phyloP scores from a whole-genome alignment of 2,797 vertebrate species.

The Anabas testudineus region DNA sequence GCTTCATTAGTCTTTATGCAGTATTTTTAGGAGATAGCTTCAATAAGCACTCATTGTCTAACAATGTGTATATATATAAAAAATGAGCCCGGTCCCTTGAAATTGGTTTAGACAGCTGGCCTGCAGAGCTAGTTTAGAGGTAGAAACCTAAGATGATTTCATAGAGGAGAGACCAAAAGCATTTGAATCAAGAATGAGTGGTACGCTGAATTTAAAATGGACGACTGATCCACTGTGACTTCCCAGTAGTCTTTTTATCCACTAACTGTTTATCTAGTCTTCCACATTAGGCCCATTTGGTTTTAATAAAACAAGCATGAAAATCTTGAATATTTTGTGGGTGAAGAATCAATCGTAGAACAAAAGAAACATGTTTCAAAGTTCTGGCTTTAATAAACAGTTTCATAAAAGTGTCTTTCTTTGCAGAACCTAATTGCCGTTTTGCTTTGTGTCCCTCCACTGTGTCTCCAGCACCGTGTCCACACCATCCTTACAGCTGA shows the following conservation, averaged over 20 bases:
- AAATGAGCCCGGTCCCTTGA: background rate
- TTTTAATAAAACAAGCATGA: background rate
- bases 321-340: background rate
- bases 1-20: too few species aligned
- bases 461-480: conserved; percentile 90
- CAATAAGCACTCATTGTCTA: background rate
- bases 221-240: too few species aligned
- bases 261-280: too few species aligned
- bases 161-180: background rate
- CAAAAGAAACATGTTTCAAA: background rate
- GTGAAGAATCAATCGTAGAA: too few species aligned
- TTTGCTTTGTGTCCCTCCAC: background rate
- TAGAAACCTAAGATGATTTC: background rate
- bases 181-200: background rate
- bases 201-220: background rate
- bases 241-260: too few species aligned
- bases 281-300: background rate
- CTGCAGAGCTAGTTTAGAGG: background rate
- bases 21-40: background rate
- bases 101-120: background rate
- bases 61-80: background rate
- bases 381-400: background rate
- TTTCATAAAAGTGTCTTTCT: background rate
- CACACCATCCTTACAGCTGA: conserved; percentile 98
- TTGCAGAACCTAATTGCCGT: background rate